These are phyloP conservation scores for Terrapene triunguis DNA, from an alignment of 2,113 vertebrate species.

Conservation along the genomic window DNA sequence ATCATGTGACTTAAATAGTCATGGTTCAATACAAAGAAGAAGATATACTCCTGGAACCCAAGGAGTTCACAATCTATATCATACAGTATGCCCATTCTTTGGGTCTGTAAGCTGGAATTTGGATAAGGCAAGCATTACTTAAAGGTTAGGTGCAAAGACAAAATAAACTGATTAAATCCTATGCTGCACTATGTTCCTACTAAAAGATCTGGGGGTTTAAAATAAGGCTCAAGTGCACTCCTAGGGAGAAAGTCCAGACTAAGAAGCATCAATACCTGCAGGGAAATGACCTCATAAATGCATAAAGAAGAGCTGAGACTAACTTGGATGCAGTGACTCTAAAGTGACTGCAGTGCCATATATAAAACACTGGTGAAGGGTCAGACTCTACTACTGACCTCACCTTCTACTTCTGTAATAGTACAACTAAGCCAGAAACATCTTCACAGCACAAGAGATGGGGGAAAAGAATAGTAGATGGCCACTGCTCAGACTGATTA, in stretches of 20 bases:
- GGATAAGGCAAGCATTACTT: background rate
- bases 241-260: background rate
- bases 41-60: background rate
- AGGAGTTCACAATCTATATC: background rate
- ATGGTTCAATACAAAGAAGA: background rate
- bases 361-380: background rate
- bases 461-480: background rate
- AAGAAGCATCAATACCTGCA: background rate
- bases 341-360: background rate
- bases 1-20: rapidly evolving
- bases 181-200: background rate
- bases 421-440: background rate
- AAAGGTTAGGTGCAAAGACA: background rate
- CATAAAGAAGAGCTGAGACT: rapidly evolving
- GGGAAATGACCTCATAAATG: background rate
- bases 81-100: background rate
- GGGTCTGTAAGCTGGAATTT: background rate
- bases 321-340: background rate
- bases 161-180: background rate
- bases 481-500: background rate
- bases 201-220: background rate
- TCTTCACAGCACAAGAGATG: background rate
- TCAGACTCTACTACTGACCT: background rate
- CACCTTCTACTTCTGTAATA: background rate
- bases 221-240: rapidly evolving